Evolutionary conservation across 2,113 vertebrate genomes (phyloP).

Genomic region (Aphyosemion australe): DNA sequence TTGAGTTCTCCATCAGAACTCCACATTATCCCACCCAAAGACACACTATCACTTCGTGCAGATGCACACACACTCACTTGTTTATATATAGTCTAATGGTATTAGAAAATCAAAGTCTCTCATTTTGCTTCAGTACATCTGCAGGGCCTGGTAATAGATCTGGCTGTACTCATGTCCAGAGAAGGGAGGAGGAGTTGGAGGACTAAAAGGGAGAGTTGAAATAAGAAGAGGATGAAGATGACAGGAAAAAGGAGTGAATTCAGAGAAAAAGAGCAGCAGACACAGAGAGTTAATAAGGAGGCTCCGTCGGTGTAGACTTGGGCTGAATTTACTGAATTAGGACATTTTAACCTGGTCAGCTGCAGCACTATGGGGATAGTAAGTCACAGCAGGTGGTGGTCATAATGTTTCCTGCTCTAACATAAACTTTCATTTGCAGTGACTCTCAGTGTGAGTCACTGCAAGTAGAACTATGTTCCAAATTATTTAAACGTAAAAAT

Average conservation of each 20-base stretch:
- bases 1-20: constrained; percentile 85
- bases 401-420: constrained; percentile 23
- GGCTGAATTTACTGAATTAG: constrained; percentile 49
- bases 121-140: constrained; percentile 83
- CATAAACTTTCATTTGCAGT: constrained; percentile 34
- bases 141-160: constrained; percentile 80
- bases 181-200: constrained; percentile 30
- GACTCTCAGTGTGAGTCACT: constrained; percentile 21
- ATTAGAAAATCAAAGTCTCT: constrained; percentile 97
- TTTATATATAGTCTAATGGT: constrained; percentile 82
- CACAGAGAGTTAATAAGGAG: constrained; percentile 55
- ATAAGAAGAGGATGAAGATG: constrained; percentile 37
- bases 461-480: background rate
- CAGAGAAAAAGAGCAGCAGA: constrained; percentile 41
- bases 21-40: constrained; percentile 46
- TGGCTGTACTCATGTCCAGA: constrained; percentile 63
- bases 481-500: constrained; percentile 11
- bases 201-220: constrained; percentile 27
- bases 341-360: constrained; percentile 50
- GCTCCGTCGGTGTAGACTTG: constrained; percentile 26
- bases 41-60: constrained; percentile 4
- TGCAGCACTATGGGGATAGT: constrained; percentile 41
- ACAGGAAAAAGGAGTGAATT: constrained; percentile 39
- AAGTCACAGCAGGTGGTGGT: constrained; percentile 34
- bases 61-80: constrained; percentile 25